Evolutionary conservation across 2,113 vertebrate species (phyloP), one percentile per base, ranked within the genome.

Genomic region (Tyto alba): DNA sequence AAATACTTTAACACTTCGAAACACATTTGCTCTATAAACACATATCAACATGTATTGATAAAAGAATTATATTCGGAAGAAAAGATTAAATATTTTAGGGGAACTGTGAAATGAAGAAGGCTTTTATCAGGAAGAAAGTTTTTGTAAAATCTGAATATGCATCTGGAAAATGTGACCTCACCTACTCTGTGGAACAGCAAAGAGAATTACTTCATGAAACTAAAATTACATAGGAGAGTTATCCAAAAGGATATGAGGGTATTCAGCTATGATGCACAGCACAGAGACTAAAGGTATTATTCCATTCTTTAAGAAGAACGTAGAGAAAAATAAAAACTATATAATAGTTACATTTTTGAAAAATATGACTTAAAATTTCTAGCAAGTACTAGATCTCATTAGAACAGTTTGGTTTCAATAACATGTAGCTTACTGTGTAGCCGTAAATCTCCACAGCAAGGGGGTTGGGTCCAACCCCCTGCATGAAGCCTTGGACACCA

Each of bases 141-240:
- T 91, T 75, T 76, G 30, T 76, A 91, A 78, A 85, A 91, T 64
- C 11, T 56, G 43, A 93, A 68, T 29, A 87, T 52, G 48, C 57
- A 88, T 93, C 72, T 88, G 84, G 81, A 96, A 96, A 94, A 94
- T 85, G 67, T 90, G 74, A 83, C 47, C 50, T 91, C 86, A 94
- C 48, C 45, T 85, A 69, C 50, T 30, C 66, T 57, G 40, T 80
- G 56, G 71, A 96, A 73, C 45, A 79, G 53, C 50, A 77, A 94
- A 82, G n/a, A 76, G 29, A 83, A 96, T 83, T 91, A 94, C 45
- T 90, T 93, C 53, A 93, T 73, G 26, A 90, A 94, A 94, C 53
- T 96, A 85, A 91, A 96, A 97, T 94, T 89, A 60, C 45, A 83
- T 38, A 64, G 67, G 16, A 88, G 67, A 68, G 45, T 75, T 73